Evolutionary conservation across 1,140 invertebrate species (phyloP).

Genomic region (Tenebrio molitor): DNA sequence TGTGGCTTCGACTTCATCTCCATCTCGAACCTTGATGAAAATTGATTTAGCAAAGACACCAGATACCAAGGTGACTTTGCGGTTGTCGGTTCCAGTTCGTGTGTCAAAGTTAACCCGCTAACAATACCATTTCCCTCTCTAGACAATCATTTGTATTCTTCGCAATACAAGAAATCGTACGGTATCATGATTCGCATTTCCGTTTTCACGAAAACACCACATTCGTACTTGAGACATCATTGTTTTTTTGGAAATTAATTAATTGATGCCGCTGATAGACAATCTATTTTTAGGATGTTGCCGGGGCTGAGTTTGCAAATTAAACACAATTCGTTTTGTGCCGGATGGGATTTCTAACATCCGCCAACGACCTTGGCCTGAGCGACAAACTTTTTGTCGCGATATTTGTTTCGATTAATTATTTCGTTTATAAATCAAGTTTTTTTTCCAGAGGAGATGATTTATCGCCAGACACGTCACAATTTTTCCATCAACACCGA

Average conservation of each 20-base stretch:
- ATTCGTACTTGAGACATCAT: not conserved
- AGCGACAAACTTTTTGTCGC: too few species aligned
- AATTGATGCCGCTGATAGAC: too few species aligned
- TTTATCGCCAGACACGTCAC: not conserved
- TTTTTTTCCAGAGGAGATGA: conserved; percentile 2
- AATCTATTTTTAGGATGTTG: too few species aligned
- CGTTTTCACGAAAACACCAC: conserved; percentile 1
- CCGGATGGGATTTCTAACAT: too few species aligned
- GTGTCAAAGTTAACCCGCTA: conserved; percentile 19
- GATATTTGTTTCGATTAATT: not conserved
- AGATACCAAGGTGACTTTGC: conserved; percentile 36
- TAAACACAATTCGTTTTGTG: too few species aligned
- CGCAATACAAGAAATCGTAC: conserved; percentile 1
- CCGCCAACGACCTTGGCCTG: too few species aligned
- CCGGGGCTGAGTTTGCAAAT: too few species aligned
- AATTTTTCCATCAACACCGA: too few species aligned
- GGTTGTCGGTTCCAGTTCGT: conserved; percentile 30
- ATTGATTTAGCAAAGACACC: conserved; percentile 29
- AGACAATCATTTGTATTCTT: conserved; percentile 19
- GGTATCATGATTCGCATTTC: conserved; percentile 12
- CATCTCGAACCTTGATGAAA: conserved; percentile 33
- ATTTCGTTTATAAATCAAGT: conserved; percentile 9
- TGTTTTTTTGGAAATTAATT: too few species aligned
- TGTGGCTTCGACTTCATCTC: conserved; percentile 16
- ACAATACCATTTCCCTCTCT: conserved; percentile 15